Conservation (phyloP, 2,888 invertebrate genomes). For the Tortricodes alternella region DNA sequence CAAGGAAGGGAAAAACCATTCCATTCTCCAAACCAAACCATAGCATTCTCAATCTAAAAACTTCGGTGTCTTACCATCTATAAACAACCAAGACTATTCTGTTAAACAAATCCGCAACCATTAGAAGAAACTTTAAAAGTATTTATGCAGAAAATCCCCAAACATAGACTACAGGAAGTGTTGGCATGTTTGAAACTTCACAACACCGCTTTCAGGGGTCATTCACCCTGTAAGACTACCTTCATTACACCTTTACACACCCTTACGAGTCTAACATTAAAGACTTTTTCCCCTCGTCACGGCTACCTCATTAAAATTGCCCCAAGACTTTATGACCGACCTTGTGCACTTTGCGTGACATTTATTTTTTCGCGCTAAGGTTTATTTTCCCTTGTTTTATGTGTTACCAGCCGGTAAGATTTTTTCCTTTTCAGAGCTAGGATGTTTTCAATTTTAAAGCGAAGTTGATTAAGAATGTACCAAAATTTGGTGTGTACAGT, state of each 20-base stretch:
- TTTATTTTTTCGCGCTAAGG: slow-evolving; percentile 44
- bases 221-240: slow-evolving; percentile 60
- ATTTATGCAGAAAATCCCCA: slow-evolving; percentile 43
- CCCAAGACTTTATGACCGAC: slow-evolving; percentile 47
- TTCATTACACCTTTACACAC: slow-evolving; percentile 16
- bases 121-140: slow-evolving; percentile 13
- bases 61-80: not conserved
- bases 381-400: slow-evolving; percentile 41
- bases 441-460: slow-evolving; percentile 29
- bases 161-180: slow-evolving; percentile 62
- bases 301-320: slow-evolving; percentile 17
- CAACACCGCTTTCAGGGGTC: slow-evolving; percentile 68
- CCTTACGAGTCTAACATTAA: slow-evolving; percentile 41
- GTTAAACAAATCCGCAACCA: slow-evolving; percentile 7
- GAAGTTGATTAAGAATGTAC: slow-evolving; percentile 26
- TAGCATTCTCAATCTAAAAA: too few relatives aligned
- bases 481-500: slow-evolving; percentile 19
- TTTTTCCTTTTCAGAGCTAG: slow-evolving; percentile 30
- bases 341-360: slow-evolving; percentile 44
- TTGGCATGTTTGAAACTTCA: slow-evolving; percentile 70
- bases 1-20: too few relatives aligned
- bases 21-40: too few relatives aligned
- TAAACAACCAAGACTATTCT: not conserved
- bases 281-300: slow-evolving; percentile 41
- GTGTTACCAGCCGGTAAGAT: slow-evolving; percentile 31